A percentile compares a stretch with the other conserved stretches of the same genome.
phyloP scores from a whole-genome alignment of 2,888 invertebrate species.

The Dasypolia templi region DNA sequence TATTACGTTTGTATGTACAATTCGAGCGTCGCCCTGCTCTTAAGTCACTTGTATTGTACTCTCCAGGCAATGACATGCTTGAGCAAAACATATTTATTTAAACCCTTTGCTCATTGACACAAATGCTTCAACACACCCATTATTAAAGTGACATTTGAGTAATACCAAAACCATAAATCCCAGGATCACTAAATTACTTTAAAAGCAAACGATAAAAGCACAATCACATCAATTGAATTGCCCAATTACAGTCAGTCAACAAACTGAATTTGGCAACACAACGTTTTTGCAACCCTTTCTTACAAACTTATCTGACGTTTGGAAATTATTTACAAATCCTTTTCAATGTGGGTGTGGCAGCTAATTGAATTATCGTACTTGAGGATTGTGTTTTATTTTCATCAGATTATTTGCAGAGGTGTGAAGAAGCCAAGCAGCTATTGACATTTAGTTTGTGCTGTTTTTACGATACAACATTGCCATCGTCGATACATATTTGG shows the following conservation, averaged over 20 bases:
- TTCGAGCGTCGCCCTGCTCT: no score
- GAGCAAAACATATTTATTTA: background rate
- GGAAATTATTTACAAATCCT: slow-evolving; percentile 53
- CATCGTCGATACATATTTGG: slow-evolving; percentile 18
- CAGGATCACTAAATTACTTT: slow-evolving; percentile 44
- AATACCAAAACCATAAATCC: slow-evolving; percentile 40
- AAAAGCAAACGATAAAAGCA: slow-evolving; percentile 55
- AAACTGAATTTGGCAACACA: slow-evolving; percentile 54
- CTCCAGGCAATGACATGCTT: background rate
- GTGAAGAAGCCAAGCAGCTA: slow-evolving; percentile 28
- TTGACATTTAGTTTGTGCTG: slow-evolving; percentile 25
- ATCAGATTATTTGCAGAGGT: slow-evolving; percentile 15
- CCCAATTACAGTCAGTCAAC: slow-evolving; percentile 61
- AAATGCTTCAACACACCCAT: slow-evolving; percentile 1
- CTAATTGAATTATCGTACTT: slow-evolving; percentile 45
- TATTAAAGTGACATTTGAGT: slow-evolving; percentile 8
- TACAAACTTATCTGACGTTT: slow-evolving; percentile 48
- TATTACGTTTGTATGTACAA: no score
- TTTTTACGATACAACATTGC: slow-evolving; percentile 12
- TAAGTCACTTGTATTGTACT: no score
- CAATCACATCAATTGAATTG: slow-evolving; percentile 66
- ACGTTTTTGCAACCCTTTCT: slow-evolving; percentile 58
- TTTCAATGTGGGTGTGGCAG: slow-evolving; percentile 48
- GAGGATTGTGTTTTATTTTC: slow-evolving; percentile 15
- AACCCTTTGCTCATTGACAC: background rate